These are phyloP conservation scores for Macropus fuliginosus DNA, from an alignment of 2,797 vertebrate genomes.

Conservation along the genomic window DNA sequence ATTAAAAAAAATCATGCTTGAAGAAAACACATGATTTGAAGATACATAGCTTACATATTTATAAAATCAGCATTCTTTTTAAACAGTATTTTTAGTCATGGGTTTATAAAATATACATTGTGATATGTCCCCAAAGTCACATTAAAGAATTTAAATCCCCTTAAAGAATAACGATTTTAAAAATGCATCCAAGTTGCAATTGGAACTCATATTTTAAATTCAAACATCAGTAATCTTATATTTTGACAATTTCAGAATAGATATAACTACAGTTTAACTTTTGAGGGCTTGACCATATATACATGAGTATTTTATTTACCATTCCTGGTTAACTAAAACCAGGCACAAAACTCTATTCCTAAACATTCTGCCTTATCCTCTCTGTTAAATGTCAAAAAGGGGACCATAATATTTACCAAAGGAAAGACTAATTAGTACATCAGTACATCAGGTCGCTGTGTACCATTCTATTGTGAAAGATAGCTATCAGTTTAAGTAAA, in stretches of 20 bases:
- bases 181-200: not conserved
- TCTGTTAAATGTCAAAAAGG: not conserved
- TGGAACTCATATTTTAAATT: not conserved
- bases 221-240: not conserved
- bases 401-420: not conserved
- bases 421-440: not conserved
- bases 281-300: not conserved
- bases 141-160: not conserved
- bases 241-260: not conserved
- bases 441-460: not conserved
- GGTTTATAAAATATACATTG: not conserved
- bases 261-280: not conserved
- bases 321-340: not conserved
- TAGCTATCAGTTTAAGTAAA: not conserved
- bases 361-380: not conserved
- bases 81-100: not conserved
- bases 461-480: not conserved
- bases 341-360: not conserved
- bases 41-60: not conserved
- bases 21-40: conserved; percentile 17
- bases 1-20: conserved; percentile 15
- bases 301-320: not conserved
- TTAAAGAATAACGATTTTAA: not conserved
- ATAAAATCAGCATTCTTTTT: conserved; percentile 3
- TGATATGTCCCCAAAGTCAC: not conserved